Conservation (phyloP, 2,797 vertebrate genomes). For the Crenichthys baileyi region DNA sequence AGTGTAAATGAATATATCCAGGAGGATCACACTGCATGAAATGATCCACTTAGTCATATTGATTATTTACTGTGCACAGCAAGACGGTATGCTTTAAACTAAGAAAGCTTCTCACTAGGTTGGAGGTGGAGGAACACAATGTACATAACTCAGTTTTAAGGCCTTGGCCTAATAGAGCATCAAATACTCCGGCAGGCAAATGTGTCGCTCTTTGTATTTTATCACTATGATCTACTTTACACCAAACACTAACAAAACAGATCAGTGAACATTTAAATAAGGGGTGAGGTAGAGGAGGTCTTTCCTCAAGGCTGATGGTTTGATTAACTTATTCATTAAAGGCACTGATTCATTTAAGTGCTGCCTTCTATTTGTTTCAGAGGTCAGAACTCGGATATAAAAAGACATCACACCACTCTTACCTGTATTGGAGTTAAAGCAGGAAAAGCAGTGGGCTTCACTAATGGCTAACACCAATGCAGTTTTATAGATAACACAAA, state of each 20-base stretch:
- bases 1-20: constrained; percentile 7
- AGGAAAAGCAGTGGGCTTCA: background rate
- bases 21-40: constrained; percentile 27
- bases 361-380: background rate
- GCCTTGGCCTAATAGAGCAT: constrained; percentile 13
- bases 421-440: background rate
- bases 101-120: constrained; percentile 6
- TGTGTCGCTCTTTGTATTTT: constrained; percentile 21
- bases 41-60: constrained; percentile 47
- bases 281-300: too few relatives aligned
- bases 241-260: constrained; percentile 29
- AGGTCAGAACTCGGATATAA: background rate
- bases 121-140: constrained; percentile 13
- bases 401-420: background rate
- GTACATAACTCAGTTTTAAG: constrained; percentile 12
- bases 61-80: constrained; percentile 26
- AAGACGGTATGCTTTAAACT: constrained; percentile 15
- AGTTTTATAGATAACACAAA: background rate
- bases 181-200: constrained; percentile 19
- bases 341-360: background rate
- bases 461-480: background rate
- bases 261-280: constrained; percentile 25
- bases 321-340: constrained; percentile 17
- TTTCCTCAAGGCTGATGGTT: too few relatives aligned
- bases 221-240: constrained; percentile 35